Evolutionary conservation across 1,140 invertebrate genomes (phyloP).

Genomic region (Saccostrea cuccullata): DNA sequence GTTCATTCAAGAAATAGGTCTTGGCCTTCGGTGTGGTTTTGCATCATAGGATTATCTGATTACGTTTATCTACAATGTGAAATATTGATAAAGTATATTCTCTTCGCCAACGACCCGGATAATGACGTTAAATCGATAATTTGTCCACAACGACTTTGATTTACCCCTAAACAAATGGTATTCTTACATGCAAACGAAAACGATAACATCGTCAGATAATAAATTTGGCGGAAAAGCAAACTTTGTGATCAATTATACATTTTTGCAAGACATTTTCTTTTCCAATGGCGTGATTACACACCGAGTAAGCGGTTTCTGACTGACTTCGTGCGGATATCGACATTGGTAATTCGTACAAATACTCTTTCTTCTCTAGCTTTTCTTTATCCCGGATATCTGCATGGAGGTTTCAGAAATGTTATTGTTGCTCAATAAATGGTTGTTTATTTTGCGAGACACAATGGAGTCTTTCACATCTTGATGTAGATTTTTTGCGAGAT

Average conservation of each 20-base stretch:
- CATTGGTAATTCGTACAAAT: not conserved
- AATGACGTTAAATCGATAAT: slow-evolving; percentile 3
- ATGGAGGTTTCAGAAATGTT: not conserved
- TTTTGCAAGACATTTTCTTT: not conserved
- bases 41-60: not conserved
- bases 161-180: slow-evolving; percentile 13
- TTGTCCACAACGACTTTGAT: slow-evolving; percentile 9
- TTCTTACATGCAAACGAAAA: slow-evolving; percentile 10
- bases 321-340: not conserved
- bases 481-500: slow-evolving; percentile 10
- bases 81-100: slow-evolving; percentile 8
- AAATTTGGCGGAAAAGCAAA: slow-evolving; percentile 11
- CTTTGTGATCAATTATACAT: slow-evolving; percentile 32
- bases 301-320: not conserved
- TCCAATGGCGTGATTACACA: not conserved
- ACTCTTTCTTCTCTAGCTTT: not conserved
- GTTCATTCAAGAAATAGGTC: not conserved
- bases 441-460: slow-evolving; percentile 3
- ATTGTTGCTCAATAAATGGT: not conserved
- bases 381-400: slow-evolving; percentile 12
- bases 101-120: not conserved
- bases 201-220: slow-evolving; percentile 28
- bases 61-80: slow-evolving; percentile 30
- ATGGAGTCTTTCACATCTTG: slow-evolving; percentile 7
- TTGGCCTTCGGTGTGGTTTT: not conserved